A percentile compares a stretch with the other conserved stretches of the same genome.
Evolutionary conservation across 2,797 vertebrate species (phyloP).

Genomic region (Anabacerthia variegaticeps): DNA sequence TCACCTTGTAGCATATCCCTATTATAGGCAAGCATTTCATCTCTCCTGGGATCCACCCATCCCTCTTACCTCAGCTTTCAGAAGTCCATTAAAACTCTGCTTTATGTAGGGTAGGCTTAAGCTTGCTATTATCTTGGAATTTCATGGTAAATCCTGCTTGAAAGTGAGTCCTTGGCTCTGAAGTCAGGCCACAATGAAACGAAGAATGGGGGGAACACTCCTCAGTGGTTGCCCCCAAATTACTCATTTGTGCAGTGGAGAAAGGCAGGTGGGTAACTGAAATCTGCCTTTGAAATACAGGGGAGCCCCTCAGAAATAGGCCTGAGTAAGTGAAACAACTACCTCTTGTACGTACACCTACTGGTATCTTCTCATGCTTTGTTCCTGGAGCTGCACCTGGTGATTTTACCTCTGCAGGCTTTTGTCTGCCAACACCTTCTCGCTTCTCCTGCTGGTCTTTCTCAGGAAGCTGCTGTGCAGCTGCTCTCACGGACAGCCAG

Average conservation of each 20-base stretch:
- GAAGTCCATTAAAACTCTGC: constrained; percentile 17
- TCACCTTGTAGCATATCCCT: neutral
- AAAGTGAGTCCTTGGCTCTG: neutral
- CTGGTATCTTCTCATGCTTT: neutral
- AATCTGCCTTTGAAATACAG: neutral
- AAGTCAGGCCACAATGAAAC: neutral
- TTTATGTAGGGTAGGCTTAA: neutral
- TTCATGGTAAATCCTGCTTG: neutral
- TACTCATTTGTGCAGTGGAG: neutral
- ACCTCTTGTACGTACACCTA: neutral
- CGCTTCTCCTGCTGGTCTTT: neutral
- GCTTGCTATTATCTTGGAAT: neutral
- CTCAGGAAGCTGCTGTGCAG: neutral
- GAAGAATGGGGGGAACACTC: neutral
- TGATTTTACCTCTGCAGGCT: neutral
- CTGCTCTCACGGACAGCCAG: neutral
- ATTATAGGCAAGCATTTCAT: neutral
- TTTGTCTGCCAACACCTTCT: neutral
- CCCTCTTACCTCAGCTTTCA: neutral
- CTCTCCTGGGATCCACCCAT: neutral
- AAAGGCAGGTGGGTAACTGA: neutral
- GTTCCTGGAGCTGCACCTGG: neutral
- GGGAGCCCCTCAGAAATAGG: neutral
- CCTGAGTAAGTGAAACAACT: neutral
- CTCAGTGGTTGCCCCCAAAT: neutral